Conservation (phyloP, 2,797 vertebrate species). For the Sebastes melanostomus region DNA sequence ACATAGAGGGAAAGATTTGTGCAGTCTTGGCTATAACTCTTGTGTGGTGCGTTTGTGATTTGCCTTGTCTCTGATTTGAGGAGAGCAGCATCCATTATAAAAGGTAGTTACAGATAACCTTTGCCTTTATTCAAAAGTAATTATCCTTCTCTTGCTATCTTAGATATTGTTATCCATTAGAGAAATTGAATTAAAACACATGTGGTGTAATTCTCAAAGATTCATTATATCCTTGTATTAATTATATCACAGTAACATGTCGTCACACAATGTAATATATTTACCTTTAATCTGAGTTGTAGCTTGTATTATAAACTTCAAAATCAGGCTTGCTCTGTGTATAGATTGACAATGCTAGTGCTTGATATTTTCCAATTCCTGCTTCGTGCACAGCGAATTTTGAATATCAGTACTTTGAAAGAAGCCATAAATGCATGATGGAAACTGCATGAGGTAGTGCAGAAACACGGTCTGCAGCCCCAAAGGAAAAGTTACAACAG, state of each 20-base stretch:
- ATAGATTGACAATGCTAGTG: neutral
- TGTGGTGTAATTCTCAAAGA: neutral
- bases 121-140: slow-evolving; percentile 29
- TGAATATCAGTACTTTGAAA: neutral
- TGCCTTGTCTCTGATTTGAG: neutral
- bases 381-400: neutral
- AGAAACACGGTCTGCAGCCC: slow-evolving; percentile 8
- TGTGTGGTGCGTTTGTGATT: neutral
- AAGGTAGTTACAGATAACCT: slow-evolving; percentile 12
- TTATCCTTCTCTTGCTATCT: slow-evolving; percentile 18
- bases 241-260: neutral
- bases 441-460: neutral
- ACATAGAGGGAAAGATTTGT: neutral
- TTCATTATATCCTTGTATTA: neutral
- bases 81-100: slow-evolving; percentile 3
- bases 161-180: neutral
- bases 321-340: neutral
- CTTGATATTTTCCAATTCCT: neutral
- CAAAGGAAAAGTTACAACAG: slow-evolving; percentile 36
- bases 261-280: neutral
- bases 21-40: neutral
- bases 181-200: slow-evolving; percentile 11
- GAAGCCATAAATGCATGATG: slow-evolving; percentile 8
- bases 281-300: neutral
- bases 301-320: neutral